These are phyloP conservation scores for Syngnathus typhle DNA, from an alignment of 2,113 vertebrate genomes.

Conservation along the genomic window DNA sequence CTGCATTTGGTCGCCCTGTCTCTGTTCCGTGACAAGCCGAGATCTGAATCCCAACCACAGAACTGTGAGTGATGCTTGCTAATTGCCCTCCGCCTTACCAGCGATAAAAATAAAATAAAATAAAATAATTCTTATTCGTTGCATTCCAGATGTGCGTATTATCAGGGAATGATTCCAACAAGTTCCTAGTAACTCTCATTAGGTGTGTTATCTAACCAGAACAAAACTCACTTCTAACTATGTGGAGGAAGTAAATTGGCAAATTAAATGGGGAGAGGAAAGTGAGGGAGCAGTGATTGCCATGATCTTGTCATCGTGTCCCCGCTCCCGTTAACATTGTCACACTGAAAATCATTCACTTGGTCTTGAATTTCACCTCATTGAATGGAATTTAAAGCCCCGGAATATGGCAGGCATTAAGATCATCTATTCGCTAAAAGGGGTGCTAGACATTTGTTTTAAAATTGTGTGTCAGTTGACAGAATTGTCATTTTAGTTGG, in stretches of 20 bases:
- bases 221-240: slow-evolving; percentile 79
- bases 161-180: slow-evolving; percentile 78
- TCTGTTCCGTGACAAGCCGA: no score
- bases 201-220: slow-evolving; percentile 81
- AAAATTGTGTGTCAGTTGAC: slow-evolving; percentile 52
- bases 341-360: slow-evolving; percentile 68
- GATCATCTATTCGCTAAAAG: slow-evolving; percentile 65
- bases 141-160: slow-evolving; percentile 69
- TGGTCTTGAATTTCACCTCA: slow-evolving; percentile 75
- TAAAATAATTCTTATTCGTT: slow-evolving; percentile 52
- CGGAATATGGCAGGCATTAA: slow-evolving; percentile 66
- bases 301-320: slow-evolving; percentile 63
- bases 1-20: no score
- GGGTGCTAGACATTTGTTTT: slow-evolving; percentile 62
- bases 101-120: background rate
- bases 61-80: no score
- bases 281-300: slow-evolving; percentile 68
- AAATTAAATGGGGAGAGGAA: slow-evolving; percentile 76
- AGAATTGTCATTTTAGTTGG: slow-evolving; percentile 36
- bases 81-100: no score
- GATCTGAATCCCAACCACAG: no score
- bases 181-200: slow-evolving; percentile 79
- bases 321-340: slow-evolving; percentile 72
- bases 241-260: slow-evolving; percentile 78
- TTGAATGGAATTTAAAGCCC: slow-evolving; percentile 73